phyloP scores from a whole-genome alignment of 2,113 vertebrate genomes.

The Pyxicephalus adspersus region DNA sequence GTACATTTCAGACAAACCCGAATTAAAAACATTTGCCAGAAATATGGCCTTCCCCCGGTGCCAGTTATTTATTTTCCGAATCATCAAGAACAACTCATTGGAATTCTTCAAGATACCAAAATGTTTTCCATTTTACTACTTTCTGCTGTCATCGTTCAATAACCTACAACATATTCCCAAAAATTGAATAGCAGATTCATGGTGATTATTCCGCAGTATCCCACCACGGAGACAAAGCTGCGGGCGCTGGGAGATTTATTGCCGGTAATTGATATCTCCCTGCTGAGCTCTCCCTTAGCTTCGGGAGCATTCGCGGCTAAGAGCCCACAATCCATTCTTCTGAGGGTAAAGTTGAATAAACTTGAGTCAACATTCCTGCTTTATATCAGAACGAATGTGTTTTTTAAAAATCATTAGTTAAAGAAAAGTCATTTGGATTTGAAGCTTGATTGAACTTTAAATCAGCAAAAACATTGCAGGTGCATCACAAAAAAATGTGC shows the following conservation, averaged over 20 bases:
- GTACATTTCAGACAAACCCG: slow-evolving; percentile 53
- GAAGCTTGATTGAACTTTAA: too few relatives aligned
- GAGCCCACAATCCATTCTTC: slow-evolving; percentile 30
- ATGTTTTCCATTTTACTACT: slow-evolving; percentile 55
- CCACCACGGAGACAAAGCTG: slow-evolving; percentile 50
- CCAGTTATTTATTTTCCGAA: slow-evolving; percentile 56
- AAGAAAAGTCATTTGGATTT: neutral
- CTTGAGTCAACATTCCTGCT: slow-evolving; percentile 24
- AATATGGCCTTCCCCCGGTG: slow-evolving; percentile 52
- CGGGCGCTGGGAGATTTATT: slow-evolving; percentile 51
- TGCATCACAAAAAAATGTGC: too few relatives aligned
- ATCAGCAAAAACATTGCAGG: too few relatives aligned
- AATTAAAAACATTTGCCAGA: slow-evolving; percentile 58
- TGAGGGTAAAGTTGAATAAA: slow-evolving; percentile 42
- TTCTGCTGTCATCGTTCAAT: slow-evolving; percentile 53
- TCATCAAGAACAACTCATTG: slow-evolving; percentile 56
- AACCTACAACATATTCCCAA: slow-evolving; percentile 57
- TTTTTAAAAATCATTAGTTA: slow-evolving; percentile 8
- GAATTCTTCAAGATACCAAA: slow-evolving; percentile 56
- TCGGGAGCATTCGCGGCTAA: slow-evolving; percentile 34
- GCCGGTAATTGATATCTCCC: slow-evolving; percentile 56
- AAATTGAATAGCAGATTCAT: slow-evolving; percentile 58
- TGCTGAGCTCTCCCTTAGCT: slow-evolving; percentile 47
- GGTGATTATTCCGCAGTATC: slow-evolving; percentile 57
- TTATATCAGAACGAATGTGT: slow-evolving; percentile 1